Evolutionary conservation across 2,797 vertebrate species (phyloP), one percentile per base, ranked within the genome.

Genomic region (Argya squamiceps): DNA sequence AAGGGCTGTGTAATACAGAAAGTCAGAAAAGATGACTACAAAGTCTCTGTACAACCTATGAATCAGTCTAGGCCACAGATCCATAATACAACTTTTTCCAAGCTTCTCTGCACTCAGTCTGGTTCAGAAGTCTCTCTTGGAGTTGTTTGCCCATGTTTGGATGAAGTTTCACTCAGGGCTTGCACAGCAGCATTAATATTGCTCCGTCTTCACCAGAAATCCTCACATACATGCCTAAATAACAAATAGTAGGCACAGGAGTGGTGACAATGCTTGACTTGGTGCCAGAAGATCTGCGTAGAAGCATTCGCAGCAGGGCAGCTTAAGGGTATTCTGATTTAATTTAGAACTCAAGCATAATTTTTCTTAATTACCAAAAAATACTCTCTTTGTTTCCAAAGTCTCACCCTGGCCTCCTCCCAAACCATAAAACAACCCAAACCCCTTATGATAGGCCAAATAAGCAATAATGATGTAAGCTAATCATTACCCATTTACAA

Each of bases 361-460:
- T 93, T 95, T 94, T 96, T 91, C 84, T 93, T 94, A 80, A 94
- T 88, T 93, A 93, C 93, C 34, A 60, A 86, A 86, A 96, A 89
- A 64, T 68, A 76, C 60, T 64, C 30, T 71, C 88, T 83, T 88
- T 92, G 62, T 93, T 93, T 85, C 52, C 70, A 26, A 70, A 76
- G 41, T 74, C 68, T 63, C 50, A 73, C 14, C 24, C 67, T 76
- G 65, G 36, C 17, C 12, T 55, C 21, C 46, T 75, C 41, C 58
- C 70, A 78, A 47, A 15, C 41, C 5, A 4, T 69, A 93, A 92
- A 92, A 50, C 0, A 0, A 67, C 37, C 24, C 64, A 70, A 74
- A 63, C 3, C 3, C 10, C 8, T 67, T 37, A 55, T 2, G 3
- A 34, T 5, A 68, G 64, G 58, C 58, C 39, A 75, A 89, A 73